These are phyloP conservation scores for Drosophila leonis DNA, from an alignment of 2,888 invertebrate genomes.

Conservation along the genomic window DNA sequence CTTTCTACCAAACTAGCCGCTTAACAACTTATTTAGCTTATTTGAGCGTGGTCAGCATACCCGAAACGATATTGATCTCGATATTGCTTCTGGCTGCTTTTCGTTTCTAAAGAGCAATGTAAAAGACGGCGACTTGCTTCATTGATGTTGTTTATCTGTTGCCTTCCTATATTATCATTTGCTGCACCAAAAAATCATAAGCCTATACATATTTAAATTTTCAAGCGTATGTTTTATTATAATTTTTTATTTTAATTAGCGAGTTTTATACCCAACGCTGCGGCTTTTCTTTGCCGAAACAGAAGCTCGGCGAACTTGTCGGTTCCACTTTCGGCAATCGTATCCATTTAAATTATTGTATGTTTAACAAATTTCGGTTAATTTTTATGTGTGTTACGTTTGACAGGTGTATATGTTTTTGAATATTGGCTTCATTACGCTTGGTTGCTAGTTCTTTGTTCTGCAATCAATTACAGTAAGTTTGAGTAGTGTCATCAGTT, in stretches of 20 bases:
- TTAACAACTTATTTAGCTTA: conserved; percentile 70
- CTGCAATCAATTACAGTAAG: background rate
- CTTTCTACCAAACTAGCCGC: conserved; percentile 74
- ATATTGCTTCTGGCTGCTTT: conserved; percentile 39
- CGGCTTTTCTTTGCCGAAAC: conserved; percentile 47
- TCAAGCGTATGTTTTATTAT: conserved; percentile 68
- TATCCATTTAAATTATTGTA: conserved; percentile 69
- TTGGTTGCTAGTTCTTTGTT: background rate
- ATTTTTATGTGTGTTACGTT: conserved; percentile 62
- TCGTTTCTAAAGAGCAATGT: conserved; percentile 12
- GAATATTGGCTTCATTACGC: background rate
- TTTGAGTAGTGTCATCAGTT: background rate
- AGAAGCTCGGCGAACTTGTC: conserved; percentile 74
- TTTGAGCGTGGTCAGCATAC: conserved; percentile 47
- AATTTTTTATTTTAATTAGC: conserved; percentile 67
- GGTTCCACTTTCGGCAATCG: conserved; percentile 71
- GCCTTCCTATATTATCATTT: conserved; percentile 10
- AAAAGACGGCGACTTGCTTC: conserved; percentile 6
- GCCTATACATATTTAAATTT: conserved; percentile 67
- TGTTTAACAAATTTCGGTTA: conserved; percentile 72
- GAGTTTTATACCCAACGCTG: conserved; percentile 39
- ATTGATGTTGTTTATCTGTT: conserved; percentile 14
- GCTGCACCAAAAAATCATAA: conserved; percentile 52
- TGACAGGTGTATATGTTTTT: conserved; percentile 42
- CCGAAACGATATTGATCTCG: conserved; percentile 37